Evolutionary conservation across 2,888 invertebrate species (phyloP).

Genomic region (Ennomos erosarius): DNA sequence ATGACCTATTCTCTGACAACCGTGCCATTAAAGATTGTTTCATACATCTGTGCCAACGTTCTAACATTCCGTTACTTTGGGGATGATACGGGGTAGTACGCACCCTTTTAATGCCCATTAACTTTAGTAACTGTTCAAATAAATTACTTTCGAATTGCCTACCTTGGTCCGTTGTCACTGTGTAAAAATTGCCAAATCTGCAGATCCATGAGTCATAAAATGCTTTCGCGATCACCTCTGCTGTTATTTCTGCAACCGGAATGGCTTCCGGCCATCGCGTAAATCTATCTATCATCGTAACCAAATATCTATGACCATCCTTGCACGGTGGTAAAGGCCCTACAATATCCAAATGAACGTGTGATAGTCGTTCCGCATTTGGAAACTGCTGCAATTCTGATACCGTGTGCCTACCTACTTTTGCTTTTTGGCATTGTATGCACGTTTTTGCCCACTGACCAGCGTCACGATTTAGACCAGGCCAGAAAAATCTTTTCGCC

Average conservation of each 20-base stretch:
- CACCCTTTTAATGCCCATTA: too few relatives aligned
- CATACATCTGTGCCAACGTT: too few relatives aligned
- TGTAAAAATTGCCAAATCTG: constrained; percentile 38
- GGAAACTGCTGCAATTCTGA: constrained; percentile 7
- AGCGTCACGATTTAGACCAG: constrained; percentile 26
- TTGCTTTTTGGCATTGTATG: constrained; percentile 21
- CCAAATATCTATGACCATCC: constrained; percentile 8
- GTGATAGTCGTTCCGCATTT: constrained; percentile 6
- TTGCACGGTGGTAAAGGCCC: constrained; percentile 6
- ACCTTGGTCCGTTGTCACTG: constrained; percentile 39
- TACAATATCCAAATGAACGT: constrained; percentile 15
- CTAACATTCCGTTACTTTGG: too few relatives aligned
- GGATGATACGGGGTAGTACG: too few relatives aligned
- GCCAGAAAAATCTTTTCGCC: constrained; percentile 21
- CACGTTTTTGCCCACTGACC: constrained; percentile 24
- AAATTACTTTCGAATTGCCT: constrained; percentile 34
- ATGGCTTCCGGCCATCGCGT: constrained; percentile 12
- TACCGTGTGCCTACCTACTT: constrained; percentile 12
- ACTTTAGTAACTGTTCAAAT: constrained; percentile 37
- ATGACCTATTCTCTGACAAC: too few relatives aligned
- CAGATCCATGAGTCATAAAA: constrained; percentile 41
- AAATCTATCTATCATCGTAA: constrained; percentile 9
- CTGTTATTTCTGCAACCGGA: constrained; percentile 31
- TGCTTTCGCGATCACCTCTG: constrained; percentile 44
- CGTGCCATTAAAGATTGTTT: too few relatives aligned